Evolutionary conservation across 2,888 invertebrate species (phyloP), one percentile per base, ranked within the genome.

Genomic region (Brenthis ino): DNA sequence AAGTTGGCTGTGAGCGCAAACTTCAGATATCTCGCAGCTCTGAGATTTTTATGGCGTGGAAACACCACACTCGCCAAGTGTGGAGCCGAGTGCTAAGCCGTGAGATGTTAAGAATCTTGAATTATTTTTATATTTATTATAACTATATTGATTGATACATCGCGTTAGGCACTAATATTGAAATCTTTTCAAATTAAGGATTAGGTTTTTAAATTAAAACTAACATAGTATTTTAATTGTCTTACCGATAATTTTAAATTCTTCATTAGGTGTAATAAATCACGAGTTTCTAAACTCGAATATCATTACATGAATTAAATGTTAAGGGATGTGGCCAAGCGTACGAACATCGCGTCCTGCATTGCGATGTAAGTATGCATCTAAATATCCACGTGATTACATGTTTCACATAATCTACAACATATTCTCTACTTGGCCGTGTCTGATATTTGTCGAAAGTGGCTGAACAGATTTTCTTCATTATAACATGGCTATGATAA

Each of bases 311-410:
- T 55, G 64, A 64, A 61, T 57, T 57, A 51, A 48, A 63, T 63
- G 85, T 84, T 85, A 83, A 83, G n/a, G 14, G 50, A 63, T 33
- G 51, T 84, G 83, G 82, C 75, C 76, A 79, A 84, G 85, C 79
- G 79, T 87, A 85, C 85, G 70, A 75, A 79, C 84, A 84, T 85
- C 85, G 85, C 82, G 75, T 78, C 75, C 77, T 69, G 73, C 75
- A 75, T 77, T 77, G 83, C 84, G 86, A 83, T 87, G 88, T 88
- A 86, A 88, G 87, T 88, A 37, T 8, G 8, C 8, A 43, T 43
- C 11, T 11, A 11, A 43, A 11, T 43, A 43, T 43, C 8, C 1
- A 43, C 37, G 37, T 43, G 11, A 48, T 11, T n/a, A n/a, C 48
- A 50, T 48, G 48, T 24, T 24, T 58, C 48, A 14, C 14, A 13